These are phyloP conservation scores for Xiphorhynchus elegans DNA, from an alignment of 2,113 vertebrate species.

Conservation along the genomic window DNA sequence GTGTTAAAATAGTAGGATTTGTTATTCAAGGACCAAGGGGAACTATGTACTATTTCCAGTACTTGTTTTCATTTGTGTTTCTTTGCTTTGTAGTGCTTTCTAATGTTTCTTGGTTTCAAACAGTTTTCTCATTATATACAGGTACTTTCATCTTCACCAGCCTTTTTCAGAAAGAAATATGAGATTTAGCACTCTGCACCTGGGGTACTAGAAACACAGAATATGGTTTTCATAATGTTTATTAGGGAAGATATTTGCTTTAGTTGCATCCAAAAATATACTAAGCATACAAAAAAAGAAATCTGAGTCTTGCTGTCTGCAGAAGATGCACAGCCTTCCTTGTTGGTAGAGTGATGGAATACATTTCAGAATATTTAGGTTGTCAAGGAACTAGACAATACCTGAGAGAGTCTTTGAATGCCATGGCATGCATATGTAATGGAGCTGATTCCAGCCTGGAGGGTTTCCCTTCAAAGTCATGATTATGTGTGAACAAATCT, in stretches of 20 bases:
- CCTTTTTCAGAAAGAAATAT: neutral
- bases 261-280: neutral
- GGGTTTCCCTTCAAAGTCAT: neutral
- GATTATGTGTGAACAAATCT: conserved; percentile 2
- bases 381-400: neutral
- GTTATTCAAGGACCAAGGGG: neutral
- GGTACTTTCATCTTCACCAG: neutral
- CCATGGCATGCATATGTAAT: neutral
- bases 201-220: neutral
- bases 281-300: neutral
- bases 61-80: neutral
- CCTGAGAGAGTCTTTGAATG: neutral
- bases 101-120: neutral
- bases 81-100: neutral
- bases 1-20: neutral
- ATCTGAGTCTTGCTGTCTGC: neutral
- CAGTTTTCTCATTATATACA: neutral
- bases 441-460: neutral
- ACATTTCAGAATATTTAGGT: neutral
- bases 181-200: neutral
- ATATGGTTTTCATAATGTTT: neutral
- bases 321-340: neutral
- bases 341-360: neutral
- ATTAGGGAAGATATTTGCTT: neutral
- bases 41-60: neutral